Base-by-base conservation (phyloP, 2,888 invertebrate genomes). In the Tuberolachnus salignus region DNA sequence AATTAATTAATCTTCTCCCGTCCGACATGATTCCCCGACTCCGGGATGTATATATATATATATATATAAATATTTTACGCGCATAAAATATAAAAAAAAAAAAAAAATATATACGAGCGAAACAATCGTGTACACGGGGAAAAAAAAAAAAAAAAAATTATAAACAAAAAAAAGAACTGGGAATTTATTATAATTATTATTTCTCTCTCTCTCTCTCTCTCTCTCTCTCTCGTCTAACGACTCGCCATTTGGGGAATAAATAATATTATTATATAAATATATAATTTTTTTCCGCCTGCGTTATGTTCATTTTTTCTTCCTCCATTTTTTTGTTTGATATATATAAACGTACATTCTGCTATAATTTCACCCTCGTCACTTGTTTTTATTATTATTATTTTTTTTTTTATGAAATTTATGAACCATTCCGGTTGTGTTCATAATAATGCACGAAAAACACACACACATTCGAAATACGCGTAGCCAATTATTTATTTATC, bases 1-100 rank as follows among this genome's bases (percentile, higher is more conserved):
- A 69, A 67, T 59, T 78, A 78, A 78, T 78, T 78, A 69, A 78
- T 78, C 78, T 78, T 78, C 59, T 59, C 3, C 42, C 49, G 49
- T 69, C 69, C 59, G 78, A 78, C 78, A 69, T 10, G 19, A 46
- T 21, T 21, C 49, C 59, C 49, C 59, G 59, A 21, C 78, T 51
- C 16, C 34, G 44, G 51, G 14, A 61, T 19, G 9, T 53, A 19
- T 53, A n/a, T 21, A 23, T 10, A 11, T n/a, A 10, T 55, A 16
- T 23, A 46, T 46, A 21, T 63, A 46, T 49, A 61, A 34, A 49
- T 49, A 6, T 34, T 72, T 61, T 61, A 23, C 53, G 63, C 3
- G 16, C 23, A 11, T 9, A 19, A 34, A 8, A 53, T 51, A 67
- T 46, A 46, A 44, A 6, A n/a, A n/a, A 53, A 51, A 34, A 34